Conservation (phyloP, 2,113 vertebrate species). For the Cettia cetti region DNA sequence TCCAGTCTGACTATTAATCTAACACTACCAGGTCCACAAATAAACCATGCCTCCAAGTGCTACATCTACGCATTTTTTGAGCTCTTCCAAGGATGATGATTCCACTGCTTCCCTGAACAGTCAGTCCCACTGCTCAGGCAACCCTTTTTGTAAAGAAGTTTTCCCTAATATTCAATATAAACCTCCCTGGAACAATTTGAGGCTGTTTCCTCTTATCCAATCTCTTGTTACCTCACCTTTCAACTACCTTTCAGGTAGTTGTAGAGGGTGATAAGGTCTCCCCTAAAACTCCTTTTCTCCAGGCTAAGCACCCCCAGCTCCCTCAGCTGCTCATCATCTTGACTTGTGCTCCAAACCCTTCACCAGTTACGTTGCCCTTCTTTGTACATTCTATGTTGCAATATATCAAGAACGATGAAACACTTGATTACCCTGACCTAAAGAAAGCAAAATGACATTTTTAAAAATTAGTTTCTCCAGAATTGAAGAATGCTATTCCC, state of each 20-base stretch:
- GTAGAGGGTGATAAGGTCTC: not conserved
- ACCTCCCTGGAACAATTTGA: not conserved
- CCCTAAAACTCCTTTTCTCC: not conserved
- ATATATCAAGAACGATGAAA: not conserved
- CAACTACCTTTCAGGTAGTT: not conserved
- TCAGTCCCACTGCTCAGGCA: not conserved
- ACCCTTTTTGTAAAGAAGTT: not conserved
- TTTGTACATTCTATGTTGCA: not conserved
- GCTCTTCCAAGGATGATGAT: not conserved
- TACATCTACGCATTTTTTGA: not conserved
- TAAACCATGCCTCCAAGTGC: not conserved
- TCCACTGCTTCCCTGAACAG: not conserved
- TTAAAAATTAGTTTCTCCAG: not conserved
- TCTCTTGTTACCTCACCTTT: not conserved
- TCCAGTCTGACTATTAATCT: not conserved
- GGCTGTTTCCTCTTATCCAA: not conserved
- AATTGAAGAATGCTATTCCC: not conserved
- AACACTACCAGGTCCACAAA: not conserved
- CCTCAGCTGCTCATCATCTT: not conserved
- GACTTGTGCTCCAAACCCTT: not conserved
- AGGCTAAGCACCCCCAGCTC: not conserved
- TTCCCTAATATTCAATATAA: not conserved
- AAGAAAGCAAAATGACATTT: not conserved
- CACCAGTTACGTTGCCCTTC: not conserved
- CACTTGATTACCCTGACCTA: not conserved